phyloP scores from a whole-genome alignment of 2,797 vertebrate species.

The Alcedo quadribrachys region DNA sequence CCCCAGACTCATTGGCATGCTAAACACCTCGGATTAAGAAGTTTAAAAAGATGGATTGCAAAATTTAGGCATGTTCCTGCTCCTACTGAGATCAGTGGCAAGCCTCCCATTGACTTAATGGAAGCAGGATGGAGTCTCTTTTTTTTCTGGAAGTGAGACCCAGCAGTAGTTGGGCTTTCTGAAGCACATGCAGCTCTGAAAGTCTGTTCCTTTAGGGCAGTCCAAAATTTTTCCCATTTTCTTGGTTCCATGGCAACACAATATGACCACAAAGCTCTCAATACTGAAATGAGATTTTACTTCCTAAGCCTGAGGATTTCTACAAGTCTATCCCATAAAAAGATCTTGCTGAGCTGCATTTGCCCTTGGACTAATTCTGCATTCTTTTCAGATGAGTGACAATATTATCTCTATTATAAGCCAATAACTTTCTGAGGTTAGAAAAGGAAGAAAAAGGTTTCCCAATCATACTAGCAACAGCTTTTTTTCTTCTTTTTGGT shows the following conservation, averaged over 20 bases:
- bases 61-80: background rate
- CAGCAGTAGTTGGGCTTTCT: background rate
- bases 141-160: background rate
- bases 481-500: background rate
- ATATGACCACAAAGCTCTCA: slow-evolving; percentile 23
- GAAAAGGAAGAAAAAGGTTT: background rate
- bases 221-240: slow-evolving; percentile 50
- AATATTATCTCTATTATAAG: background rate
- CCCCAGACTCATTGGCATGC: background rate
- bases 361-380: slow-evolving; percentile 3
- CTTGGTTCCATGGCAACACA: slow-evolving; percentile 65
- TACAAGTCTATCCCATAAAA: background rate
- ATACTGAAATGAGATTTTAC: slow-evolving; percentile 43
- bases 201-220: background rate
- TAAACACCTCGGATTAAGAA: background rate
- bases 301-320: slow-evolving; percentile 32
- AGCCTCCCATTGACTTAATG: background rate
- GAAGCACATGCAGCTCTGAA: slow-evolving; percentile 14
- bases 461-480: background rate
- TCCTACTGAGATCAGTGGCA: slow-evolving; percentile 34
- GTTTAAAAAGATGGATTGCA: slow-evolving; percentile 25
- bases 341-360: slow-evolving; percentile 3
- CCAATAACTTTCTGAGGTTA: background rate
- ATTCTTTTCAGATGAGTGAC: background rate
- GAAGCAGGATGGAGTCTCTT: background rate